Evolutionary conservation across 92 coral and sea anemone species (phyloP), one percentile per base, ranked within the genome.

Genomic region (Parazoanthus atlanticus): DNA sequence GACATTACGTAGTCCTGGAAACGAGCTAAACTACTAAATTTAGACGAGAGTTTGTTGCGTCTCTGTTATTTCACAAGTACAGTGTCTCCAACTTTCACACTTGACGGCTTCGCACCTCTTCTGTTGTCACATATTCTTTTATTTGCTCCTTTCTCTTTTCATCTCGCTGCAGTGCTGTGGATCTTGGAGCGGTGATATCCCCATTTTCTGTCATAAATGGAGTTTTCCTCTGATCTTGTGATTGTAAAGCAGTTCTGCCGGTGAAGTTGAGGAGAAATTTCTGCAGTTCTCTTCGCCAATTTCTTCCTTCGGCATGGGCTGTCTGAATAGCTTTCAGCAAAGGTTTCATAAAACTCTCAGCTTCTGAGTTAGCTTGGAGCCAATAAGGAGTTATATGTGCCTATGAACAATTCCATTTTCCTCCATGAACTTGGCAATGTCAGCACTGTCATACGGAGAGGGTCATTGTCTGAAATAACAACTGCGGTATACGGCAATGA

Each of bases 391-490:
- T 16, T 5, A 28, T 6, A 31, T 74, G 25, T 25, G 78, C 40
- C 11, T n/a, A 31, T 32, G 78, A 8, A 28, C 40, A 3, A 74
- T 74, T 12, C 78, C 78, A 32, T 74, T 74, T 30, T 8, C 23
- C 25, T 30, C 78, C 47, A 74, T 74, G 78, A 78, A 89, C 52
- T 56, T 82, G 0, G 56, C 38, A 33, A 85, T 70, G 33, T 89
- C 89, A 0, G 29, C 56, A 31, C 76, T 71, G 28, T 85, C 78
- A 33, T 46, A 89, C 2, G 92, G n/a, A n/a, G 90, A 12, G 76
- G 82, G 25, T 82, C 88, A 71, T 90, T 90, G 87, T 90, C 92
- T 13, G 92, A 87, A 17, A 56, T 75, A 61, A 81, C 58, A 69
- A 56, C 74, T 26, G 43, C 66, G 86, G 91, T 3, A 91, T 88